Percentiles rank a stretch among this genome's conserved stretches.
Evolutionary conservation across 2,113 vertebrate genomes (phyloP).

Genomic region (Clarias gariepinus): DNA sequence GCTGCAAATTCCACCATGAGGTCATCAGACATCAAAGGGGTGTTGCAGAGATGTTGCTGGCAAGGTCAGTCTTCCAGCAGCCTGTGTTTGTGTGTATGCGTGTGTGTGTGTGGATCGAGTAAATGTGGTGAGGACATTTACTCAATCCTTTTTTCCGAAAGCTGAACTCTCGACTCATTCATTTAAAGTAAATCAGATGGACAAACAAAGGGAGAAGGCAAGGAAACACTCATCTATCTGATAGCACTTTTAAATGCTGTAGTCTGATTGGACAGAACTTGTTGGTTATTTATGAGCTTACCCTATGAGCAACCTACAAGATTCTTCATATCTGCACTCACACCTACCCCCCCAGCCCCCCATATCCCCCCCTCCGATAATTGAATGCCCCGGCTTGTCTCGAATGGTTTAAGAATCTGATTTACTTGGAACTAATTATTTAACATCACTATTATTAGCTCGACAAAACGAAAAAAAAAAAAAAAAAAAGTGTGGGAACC

Average conservation of each 20-base stretch:
- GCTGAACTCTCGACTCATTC: neutral
- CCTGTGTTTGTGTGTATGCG: neutral
- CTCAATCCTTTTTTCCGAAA: slow-evolving; percentile 7
- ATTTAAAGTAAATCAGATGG: slow-evolving; percentile 41
- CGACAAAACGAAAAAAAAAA: slow-evolving; percentile 35
- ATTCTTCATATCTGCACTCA: too few species aligned
- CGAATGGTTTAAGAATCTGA: neutral
- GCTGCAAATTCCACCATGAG: slow-evolving; percentile 39
- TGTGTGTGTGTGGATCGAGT: slow-evolving; percentile 11
- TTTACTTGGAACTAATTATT: neutral
- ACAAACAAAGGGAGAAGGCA: slow-evolving; percentile 27
- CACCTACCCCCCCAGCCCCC: too few species aligned
- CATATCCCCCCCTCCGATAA: too few species aligned
- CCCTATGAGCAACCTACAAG: too few species aligned
- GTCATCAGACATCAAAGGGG: slow-evolving; percentile 33
- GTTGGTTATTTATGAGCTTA: neutral
- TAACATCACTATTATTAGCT: neutral
- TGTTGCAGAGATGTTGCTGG: slow-evolving; percentile 25
- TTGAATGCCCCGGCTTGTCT: too few species aligned
- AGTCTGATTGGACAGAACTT: neutral
- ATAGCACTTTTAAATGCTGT: neutral
- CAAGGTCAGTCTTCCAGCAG: slow-evolving; percentile 26
- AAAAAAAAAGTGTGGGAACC: neutral
- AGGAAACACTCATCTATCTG: neutral
- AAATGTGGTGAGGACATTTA: slow-evolving; percentile 19